Evolutionary conservation across 2,797 vertebrate genomes (phyloP), one percentile per base, ranked within the genome.

Genomic region (Gadopsis bispinosus): DNA sequence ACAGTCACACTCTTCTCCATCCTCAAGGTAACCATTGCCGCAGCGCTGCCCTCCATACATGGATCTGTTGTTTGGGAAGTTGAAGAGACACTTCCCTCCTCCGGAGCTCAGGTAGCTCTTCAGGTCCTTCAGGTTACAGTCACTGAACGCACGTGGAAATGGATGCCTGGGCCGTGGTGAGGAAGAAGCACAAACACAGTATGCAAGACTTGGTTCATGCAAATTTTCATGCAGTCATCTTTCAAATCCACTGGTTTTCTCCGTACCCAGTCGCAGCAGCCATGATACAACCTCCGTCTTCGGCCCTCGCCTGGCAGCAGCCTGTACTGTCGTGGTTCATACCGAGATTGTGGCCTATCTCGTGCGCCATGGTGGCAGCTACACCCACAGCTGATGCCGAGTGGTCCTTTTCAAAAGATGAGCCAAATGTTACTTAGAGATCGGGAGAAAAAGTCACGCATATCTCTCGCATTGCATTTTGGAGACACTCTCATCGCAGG

Each of bases 341-440:
- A 16, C 98, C 98, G 43, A 99, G 99, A 87, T 99, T 99, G 94
- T 99, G 98, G 39, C 98, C 98, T 95, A 99, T 97, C 92, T 99
- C 98, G 0, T 99, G 98, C 17, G 98, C 98, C 93, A 99, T 95
- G 29, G 98, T 99, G 80, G 98, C 97, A 29, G 98, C 98, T 31
- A 98, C 96, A 0, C 98, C 98, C 6, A 99, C 95, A 48, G 96
- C 94, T 70, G 92, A 96, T 60, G 97, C 95, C 0, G 98, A 98
- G 93, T 99, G 98, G 87, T 99, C 98, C 98, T 99, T 75, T 35
- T 53, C 45, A 75, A 64, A 61, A 61, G 71, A 72, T 11, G 75
- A 65, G 73, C 43, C 4, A 69, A 41, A 31, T 1, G 17, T 13
- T n/a, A 56, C 29, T 7, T 29, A 39, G 50, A 20, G 11, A 50